Conservation (phyloP, 2,113 vertebrate genomes). For the Circaetus cinerascens region DNA sequence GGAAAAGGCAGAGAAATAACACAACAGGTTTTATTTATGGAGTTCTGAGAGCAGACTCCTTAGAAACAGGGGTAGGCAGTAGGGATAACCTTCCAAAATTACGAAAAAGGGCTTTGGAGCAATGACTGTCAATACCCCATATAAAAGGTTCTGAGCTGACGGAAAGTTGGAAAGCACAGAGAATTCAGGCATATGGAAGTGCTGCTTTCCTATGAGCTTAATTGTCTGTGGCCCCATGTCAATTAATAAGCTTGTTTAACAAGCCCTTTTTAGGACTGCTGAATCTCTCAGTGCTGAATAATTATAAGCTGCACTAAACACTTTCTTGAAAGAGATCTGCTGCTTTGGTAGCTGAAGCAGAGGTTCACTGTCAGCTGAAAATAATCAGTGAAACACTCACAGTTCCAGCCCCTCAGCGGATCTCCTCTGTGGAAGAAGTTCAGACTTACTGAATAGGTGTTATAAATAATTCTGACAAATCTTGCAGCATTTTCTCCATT, state of each 20-base stretch:
- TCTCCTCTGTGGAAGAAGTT: background rate
- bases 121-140: background rate
- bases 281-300: background rate
- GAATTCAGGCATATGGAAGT: background rate
- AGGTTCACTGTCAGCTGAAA: background rate
- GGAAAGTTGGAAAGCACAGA: background rate
- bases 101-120: background rate
- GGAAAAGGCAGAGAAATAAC: background rate
- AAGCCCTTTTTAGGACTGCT: background rate
- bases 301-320: background rate
- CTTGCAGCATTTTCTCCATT: background rate
- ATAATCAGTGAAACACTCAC: background rate
- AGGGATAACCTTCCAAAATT: background rate
- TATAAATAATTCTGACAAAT: slow-evolving; percentile 31
- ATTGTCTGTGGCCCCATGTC: background rate
- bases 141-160: background rate
- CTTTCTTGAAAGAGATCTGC: background rate
- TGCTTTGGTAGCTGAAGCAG: background rate
- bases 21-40: background rate
- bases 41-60: background rate
- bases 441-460: background rate
- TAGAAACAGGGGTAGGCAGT: background rate
- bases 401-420: background rate
- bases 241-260: background rate
- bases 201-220: background rate